phyloP scores from a whole-genome alignment of 2,113 vertebrate species.

The Gasterosteus nipponicus region DNA sequence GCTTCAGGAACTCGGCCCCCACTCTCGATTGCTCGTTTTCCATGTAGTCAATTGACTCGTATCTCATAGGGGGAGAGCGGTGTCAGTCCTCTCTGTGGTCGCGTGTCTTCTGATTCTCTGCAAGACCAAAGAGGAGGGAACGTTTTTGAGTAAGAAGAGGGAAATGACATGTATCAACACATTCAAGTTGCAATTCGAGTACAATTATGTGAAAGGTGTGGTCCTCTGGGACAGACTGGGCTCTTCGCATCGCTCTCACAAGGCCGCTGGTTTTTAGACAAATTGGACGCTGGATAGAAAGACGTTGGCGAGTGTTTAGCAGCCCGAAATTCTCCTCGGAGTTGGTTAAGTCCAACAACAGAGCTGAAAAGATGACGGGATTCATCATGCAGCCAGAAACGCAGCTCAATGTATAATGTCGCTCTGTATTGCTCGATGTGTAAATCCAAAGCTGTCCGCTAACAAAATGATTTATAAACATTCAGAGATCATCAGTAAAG shows the following conservation, averaged over 20 bases:
- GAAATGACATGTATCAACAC: background rate
- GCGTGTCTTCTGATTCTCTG: conserved; percentile 22
- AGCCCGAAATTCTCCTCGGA: no score
- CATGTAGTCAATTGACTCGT: background rate
- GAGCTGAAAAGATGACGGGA: background rate
- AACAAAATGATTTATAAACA: background rate
- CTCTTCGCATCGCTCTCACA: no score
- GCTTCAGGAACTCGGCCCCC: background rate
- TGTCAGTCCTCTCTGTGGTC: background rate
- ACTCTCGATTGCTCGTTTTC: background rate
- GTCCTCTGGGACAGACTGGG: no score
- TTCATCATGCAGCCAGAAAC: background rate
- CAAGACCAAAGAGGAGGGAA: conserved; percentile 12
- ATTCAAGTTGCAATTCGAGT: background rate
- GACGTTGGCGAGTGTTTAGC: no score
- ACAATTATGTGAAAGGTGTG: background rate
- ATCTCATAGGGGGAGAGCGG: background rate
- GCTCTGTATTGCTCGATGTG: background rate
- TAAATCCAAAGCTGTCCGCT: background rate
- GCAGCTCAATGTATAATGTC: background rate
- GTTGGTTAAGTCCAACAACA: background rate
- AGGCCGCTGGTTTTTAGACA: no score
- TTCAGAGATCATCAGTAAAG: background rate
- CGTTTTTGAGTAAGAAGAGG: background rate
- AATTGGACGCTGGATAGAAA: no score